Conservation (phyloP, 2,888 invertebrate genomes). For the Conops quadrifasciatus region DNA sequence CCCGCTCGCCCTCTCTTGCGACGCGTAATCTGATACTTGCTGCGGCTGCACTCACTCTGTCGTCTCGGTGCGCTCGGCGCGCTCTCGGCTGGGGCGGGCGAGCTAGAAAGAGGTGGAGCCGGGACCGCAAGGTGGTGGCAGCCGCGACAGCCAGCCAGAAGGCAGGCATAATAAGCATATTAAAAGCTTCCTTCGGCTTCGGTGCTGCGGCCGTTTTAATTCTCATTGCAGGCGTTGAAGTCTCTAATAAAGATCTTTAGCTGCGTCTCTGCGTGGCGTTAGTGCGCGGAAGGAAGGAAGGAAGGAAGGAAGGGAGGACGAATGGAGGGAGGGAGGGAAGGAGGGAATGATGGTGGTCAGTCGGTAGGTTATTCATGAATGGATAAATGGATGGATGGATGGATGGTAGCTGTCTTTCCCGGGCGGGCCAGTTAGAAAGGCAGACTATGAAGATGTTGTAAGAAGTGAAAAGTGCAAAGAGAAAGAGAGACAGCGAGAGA, state of each 20-base stretch:
- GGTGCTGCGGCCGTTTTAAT: background rate
- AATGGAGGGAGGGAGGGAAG: background rate
- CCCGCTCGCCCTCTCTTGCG: background rate
- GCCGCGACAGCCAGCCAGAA: background rate
- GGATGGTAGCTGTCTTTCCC: background rate
- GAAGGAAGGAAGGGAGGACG: background rate
- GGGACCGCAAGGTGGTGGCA: conserved; percentile 13
- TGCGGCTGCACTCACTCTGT: background rate
- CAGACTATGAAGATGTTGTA: background rate
- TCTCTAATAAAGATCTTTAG: conserved; percentile 34
- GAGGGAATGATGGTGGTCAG: conserved; percentile 7
- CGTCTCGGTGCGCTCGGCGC: background rate
- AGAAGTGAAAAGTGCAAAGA: background rate
- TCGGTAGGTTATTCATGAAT: background rate
- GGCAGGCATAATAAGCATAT: conserved; percentile 22
- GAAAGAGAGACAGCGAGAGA: background rate
- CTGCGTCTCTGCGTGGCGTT: background rate
- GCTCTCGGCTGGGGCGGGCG: background rate
- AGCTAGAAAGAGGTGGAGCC: conserved; percentile 24
- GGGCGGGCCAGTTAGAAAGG: background rate
- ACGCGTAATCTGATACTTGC: too few species aligned
- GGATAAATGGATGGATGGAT: background rate
- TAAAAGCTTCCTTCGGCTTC: conserved; percentile 10
- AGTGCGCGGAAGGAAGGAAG: background rate
- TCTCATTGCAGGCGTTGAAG: conserved; percentile 28